Conservation (phyloP, 2,113 vertebrate species). For the Macquaria ambigua region DNA sequence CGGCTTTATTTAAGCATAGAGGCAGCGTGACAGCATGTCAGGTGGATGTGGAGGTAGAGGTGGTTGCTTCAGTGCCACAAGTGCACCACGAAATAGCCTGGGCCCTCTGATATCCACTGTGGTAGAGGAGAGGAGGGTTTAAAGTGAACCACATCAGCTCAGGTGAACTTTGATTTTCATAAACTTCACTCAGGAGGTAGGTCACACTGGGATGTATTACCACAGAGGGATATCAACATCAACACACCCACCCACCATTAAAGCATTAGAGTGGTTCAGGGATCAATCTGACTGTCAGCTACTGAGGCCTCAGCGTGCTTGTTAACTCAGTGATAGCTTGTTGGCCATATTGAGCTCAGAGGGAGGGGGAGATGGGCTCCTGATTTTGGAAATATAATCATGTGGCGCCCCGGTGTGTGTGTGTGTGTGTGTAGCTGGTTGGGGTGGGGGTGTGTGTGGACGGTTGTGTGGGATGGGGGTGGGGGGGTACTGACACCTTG, state of each 20-base stretch:
- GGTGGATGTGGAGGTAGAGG: constrained; percentile 2
- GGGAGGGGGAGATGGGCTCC: constrained; percentile 11
- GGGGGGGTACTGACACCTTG: constrained; percentile 67
- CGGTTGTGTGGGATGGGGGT: background rate
- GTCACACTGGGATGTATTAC: no score
- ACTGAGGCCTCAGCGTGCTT: constrained; percentile 23
- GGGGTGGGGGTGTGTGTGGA: background rate
- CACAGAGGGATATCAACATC: background rate
- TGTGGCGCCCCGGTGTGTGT: constrained; percentile 32
- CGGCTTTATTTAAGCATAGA: background rate
- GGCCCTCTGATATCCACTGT: background rate
- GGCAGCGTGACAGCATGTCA: background rate
- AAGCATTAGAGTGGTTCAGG: background rate
- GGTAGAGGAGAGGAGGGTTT: background rate
- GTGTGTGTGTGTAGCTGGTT: background rate
- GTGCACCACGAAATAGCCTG: constrained; percentile 9
- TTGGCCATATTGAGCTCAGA: constrained; percentile 44
- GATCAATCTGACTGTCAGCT: constrained; percentile 21
- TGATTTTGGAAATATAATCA: constrained; percentile 69
- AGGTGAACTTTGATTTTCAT: background rate
- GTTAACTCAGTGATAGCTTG: constrained; percentile 52
- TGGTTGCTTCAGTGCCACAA: background rate
- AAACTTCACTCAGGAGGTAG: background rate
- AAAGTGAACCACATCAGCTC: background rate
- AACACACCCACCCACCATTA: no score